Percentiles rank a stretch among this genome's conserved stretches.
These are phyloP conservation scores for Acrobeloides nanus DNA, from an alignment of 2,888 invertebrate genomes.

Conservation along the genomic window DNA sequence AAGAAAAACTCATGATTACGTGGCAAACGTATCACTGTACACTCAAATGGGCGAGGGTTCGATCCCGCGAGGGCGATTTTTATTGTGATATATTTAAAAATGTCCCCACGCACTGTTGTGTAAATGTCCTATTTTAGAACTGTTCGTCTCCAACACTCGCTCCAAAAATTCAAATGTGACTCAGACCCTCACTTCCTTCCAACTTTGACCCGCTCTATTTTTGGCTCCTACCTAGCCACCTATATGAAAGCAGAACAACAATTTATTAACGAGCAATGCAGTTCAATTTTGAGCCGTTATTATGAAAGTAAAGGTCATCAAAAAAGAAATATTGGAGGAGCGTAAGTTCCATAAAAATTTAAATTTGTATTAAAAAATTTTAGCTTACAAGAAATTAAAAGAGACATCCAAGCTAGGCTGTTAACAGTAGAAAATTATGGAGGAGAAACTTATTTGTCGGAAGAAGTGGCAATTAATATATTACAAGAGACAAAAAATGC, in stretches of 20 bases:
- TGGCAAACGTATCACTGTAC: no score
- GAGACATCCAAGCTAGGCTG: conserved; percentile 86
- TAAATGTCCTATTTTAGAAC: conserved; percentile 60
- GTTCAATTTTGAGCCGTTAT: conserved; percentile 71
- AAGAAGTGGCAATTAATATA: conserved; percentile 82
- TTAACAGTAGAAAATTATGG: conserved; percentile 90
- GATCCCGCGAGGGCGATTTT: no score
- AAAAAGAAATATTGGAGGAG: conserved; percentile 83
- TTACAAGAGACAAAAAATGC: conserved; percentile 77
- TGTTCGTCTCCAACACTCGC: conserved; percentile 67
- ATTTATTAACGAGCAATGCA: conserved; percentile 71
- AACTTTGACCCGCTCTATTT: conserved; percentile 73
- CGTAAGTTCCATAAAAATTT: conserved; percentile 8
- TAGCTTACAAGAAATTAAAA: conserved; percentile 80
- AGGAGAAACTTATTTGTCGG: conserved; percentile 87
- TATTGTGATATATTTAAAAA: neutral
- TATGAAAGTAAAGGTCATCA: conserved; percentile 88
- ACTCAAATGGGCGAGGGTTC: no score
- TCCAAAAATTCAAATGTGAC: conserved; percentile 69
- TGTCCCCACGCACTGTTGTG: conserved; percentile 6
- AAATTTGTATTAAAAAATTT: neutral
- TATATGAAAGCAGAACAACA: conserved; percentile 66
- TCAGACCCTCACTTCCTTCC: conserved; percentile 71
- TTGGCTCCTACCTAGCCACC: conserved; percentile 68
- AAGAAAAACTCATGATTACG: no score